Percentiles rank a stretch among this genome's conserved stretches.
These are phyloP conservation scores for Anguilla megastoma DNA, from an alignment of 2,797 vertebrate species.

Conservation along the genomic window DNA sequence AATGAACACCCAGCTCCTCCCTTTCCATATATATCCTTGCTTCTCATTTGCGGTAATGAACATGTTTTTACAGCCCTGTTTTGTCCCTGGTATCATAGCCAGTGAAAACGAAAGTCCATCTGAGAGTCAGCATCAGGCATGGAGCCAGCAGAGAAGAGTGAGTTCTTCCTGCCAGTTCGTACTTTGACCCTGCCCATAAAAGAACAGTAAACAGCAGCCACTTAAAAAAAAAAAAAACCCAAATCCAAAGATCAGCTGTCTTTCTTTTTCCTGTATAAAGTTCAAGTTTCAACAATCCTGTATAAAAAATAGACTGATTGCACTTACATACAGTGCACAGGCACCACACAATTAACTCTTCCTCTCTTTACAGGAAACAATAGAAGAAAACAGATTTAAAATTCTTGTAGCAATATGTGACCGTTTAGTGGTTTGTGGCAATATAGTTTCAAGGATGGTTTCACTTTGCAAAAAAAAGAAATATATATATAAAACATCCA, in stretches of 20 bases:
- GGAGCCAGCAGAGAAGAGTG: slow-evolving; percentile 42
- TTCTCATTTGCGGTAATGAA: neutral
- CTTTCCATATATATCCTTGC: neutral
- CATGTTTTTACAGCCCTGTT: slow-evolving; percentile 15
- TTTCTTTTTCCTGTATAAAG: neutral
- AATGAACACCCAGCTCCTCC: neutral
- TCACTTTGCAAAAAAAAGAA: neutral
- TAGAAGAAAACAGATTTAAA: neutral
- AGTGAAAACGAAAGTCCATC: slow-evolving; percentile 45
- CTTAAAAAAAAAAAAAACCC: neutral
- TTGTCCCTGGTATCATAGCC: slow-evolving; percentile 40
- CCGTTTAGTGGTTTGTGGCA: neutral
- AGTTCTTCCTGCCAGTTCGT: slow-evolving; percentile 46
- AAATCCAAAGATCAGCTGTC: neutral
- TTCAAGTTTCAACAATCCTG: neutral
- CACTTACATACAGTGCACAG: neutral
- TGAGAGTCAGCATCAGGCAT: slow-evolving; percentile 33
- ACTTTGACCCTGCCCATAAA: slow-evolving; percentile 47
- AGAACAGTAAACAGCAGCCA: slow-evolving; percentile 9
- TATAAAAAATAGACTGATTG: too few relatives aligned
- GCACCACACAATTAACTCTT: neutral
- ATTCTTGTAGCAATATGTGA: neutral
- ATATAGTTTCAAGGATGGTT: neutral
- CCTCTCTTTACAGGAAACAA: neutral
- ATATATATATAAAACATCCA: too few relatives aligned